phyloP scores from a whole-genome alignment of 1,140 invertebrate genomes.

The Micrasema longulum region DNA sequence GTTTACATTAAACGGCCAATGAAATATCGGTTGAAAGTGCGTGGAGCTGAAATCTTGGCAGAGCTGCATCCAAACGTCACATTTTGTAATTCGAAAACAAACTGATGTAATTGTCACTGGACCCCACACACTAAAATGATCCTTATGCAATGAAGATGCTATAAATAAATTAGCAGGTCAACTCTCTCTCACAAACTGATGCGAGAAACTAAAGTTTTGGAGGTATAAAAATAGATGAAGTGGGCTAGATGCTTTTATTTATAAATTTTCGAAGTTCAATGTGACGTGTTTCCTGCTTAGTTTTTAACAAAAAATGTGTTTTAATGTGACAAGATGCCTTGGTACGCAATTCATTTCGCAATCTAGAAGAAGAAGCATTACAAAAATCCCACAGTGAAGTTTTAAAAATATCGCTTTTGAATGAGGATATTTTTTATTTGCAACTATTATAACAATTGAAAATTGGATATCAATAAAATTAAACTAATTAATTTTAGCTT shows the following conservation, averaged over 20 bases:
- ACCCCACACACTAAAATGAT: neutral
- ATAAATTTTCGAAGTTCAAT: conserved; percentile 26
- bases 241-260: conserved; percentile 26
- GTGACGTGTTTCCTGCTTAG: conserved; percentile 23
- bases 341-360: neutral
- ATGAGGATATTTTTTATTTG: too few species aligned
- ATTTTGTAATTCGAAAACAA: conserved; percentile 3
- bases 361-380: too few species aligned
- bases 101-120: conserved; percentile 1
- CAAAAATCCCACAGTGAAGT: too few species aligned
- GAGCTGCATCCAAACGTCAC: conserved; percentile 37
- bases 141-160: conserved; percentile 21
- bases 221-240: conserved; percentile 20
- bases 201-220: neutral
- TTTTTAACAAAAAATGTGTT: neutral
- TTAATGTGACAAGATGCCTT: neutral
- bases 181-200: neutral
- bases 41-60: conserved; percentile 40
- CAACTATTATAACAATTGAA: too few species aligned
- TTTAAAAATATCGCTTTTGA: too few species aligned
- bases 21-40: conserved; percentile 40
- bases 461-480: too few species aligned
- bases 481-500: too few species aligned
- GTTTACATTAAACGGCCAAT: conserved; percentile 35
- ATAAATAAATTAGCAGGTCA: conserved; percentile 19